Evolutionary conservation across 1,140 invertebrate species (phyloP), one percentile per base, ranked within the genome.

Genomic region (Rhagoletis pomonella): DNA sequence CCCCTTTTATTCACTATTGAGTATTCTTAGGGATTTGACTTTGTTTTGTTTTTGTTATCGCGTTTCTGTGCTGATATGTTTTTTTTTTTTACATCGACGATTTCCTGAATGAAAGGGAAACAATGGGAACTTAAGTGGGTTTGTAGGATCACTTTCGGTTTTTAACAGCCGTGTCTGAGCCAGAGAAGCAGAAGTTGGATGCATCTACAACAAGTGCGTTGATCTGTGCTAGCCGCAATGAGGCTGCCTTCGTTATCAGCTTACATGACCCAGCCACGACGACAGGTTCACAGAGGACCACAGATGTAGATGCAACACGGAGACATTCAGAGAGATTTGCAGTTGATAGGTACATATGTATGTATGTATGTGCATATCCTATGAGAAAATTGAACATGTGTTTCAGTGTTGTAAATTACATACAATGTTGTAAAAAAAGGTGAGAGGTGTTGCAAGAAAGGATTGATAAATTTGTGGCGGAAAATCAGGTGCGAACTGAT

Each of bases 71-170:
- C 44, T 87, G 55, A 44, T 85, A 6, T 47, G 14, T 4, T n/a
- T 67, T 86, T 89, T 59, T 14, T 85, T 42, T 58, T 17, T 55
- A 1, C 17, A n/a, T 81, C 89, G 86, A 19, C 67, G 64, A 39
- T 77, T 81, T 73, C 86, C 88, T 87, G 62, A 91, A 91, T 90
- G 91, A 91, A 91, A 90, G 88, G 89, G 90, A 90, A 91, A 91
- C 90, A 91, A 91, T 89, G 59, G 84, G 84, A 60, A 60, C 59
- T 86, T 89, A 91, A 90, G 91, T 91, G 91, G 91, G 91, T 91
- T 90, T 91, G 91, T 91, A 91, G 91, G 91, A 88, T 91, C 91
- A 91, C 91, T 91, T 91, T 91, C 91, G 86, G 90, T 91, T 91
- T 90, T 86, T 59, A 88, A 65, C 87, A 42, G 47, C 47, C 47